Evolutionary conservation across 2,888 invertebrate species (phyloP), one percentile per base, ranked within the genome.

Genomic region (Hyles lineata): DNA sequence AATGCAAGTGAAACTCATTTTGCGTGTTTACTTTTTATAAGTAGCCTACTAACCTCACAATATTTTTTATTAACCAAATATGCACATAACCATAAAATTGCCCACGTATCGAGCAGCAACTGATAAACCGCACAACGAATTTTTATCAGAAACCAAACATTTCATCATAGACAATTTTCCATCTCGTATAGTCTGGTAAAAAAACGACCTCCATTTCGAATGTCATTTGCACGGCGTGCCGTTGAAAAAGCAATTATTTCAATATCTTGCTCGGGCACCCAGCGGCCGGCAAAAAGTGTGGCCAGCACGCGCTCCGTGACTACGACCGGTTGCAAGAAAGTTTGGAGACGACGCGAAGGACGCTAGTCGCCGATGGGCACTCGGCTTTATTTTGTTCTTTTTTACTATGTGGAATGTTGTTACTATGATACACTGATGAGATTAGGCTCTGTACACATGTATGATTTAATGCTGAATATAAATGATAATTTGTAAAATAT

Each of bases 191-290:
- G 82, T 81, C 80, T 77, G 72, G 77, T 79, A 89, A 94, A 93
- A 93, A 93, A 94, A 90, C 92, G 93, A 90, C 94, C 94, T 94
- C 93, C 92, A 92, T 94, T 89, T 91, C 94, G 93, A 94, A 94
- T 94, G 94, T 93, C 94, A 93, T 93, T 94, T 93, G 93, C 92
- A 92, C 94, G 92, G 86, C 92, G 92, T 92, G 93, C 89, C 90
- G 93, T 91, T 90, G 92, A 93, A 94, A 93, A 94, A 94, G 92
- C 92, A 94, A 94, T 94, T 94, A 93, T 93, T 94, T 92, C 93
- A 94, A 93, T 93, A 93, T 91, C 92, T 90, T 88, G 88, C 89
- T 87, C 89, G 90, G 85, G 87, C 90, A 89, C 89, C 88, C 89
- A 86, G 84, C 80, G 84, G 77, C 73, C 82, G 83, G 85, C 91